Percentiles rank a stretch among this genome's conserved stretches.
phyloP scores from a whole-genome alignment of 2,888 invertebrate genomes.

The Helicoverpa assulta region DNA sequence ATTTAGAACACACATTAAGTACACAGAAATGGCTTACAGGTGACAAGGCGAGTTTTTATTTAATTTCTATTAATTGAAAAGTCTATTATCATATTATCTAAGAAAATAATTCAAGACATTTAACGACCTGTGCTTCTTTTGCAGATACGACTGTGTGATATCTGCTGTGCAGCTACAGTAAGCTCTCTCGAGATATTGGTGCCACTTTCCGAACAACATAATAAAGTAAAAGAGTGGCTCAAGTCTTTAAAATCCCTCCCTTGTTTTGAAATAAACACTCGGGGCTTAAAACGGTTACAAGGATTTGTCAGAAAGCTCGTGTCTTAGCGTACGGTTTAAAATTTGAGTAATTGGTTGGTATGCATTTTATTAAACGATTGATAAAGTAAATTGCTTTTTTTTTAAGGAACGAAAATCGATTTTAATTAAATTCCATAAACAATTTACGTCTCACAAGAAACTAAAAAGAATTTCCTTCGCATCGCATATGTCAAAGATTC shows the following conservation, averaged over 20 bases:
- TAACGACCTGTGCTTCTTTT: not conserved
- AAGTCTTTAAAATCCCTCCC: slow-evolving; percentile 69
- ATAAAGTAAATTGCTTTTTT: not conserved
- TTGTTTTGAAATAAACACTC: slow-evolving; percentile 75
- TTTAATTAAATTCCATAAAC: slow-evolving; percentile 6
- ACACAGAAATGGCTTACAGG: slow-evolving; percentile 75
- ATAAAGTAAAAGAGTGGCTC: slow-evolving; percentile 82
- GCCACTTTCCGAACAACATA: slow-evolving; percentile 75
- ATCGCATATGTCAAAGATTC: slow-evolving; percentile 75
- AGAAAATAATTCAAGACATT: not conserved
- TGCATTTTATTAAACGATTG: slow-evolving; percentile 7
- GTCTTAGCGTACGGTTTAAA: not conserved
- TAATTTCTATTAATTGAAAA: too few relatives aligned
- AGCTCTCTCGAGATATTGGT: slow-evolving; percentile 81
- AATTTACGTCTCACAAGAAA: not conserved
- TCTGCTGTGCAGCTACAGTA: slow-evolving; percentile 84
- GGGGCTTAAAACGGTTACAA: slow-evolving; percentile 72
- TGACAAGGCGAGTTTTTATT: slow-evolving; percentile 70
- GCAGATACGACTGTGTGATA: slow-evolving; percentile 81
- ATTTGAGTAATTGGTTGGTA: not conserved
- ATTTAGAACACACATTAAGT: slow-evolving; percentile 73
- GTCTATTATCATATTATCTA: too few relatives aligned
- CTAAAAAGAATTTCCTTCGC: not conserved
- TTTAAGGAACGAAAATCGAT: not conserved
- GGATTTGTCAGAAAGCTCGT: slow-evolving; percentile 60